phyloP scores from a whole-genome alignment of 1,140 invertebrate genomes.

The Cotesia vestalis region DNA sequence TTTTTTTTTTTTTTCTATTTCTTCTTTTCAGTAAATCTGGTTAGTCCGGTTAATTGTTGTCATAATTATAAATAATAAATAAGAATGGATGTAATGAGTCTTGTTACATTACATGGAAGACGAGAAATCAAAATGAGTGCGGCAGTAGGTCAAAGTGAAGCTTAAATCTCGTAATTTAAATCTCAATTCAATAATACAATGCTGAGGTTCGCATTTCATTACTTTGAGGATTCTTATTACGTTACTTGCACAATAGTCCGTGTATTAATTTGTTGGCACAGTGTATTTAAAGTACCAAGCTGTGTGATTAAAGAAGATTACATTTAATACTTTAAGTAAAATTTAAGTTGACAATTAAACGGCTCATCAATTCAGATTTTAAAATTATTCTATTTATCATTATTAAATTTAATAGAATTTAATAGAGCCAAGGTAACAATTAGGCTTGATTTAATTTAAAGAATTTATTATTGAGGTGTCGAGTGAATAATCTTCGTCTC shows the following conservation, averaged over 20 bases:
- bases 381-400: neutral
- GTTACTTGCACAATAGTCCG: slow-evolving; percentile 36
- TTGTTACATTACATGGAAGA: slow-evolving; percentile 3
- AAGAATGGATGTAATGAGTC: too few relatives aligned
- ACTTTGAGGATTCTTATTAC: slow-evolving; percentile 35
- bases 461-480: slow-evolving; percentile 36
- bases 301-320: neutral
- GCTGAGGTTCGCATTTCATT: slow-evolving; percentile 38
- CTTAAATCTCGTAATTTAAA: slow-evolving; percentile 32
- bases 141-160: slow-evolving; percentile 38
- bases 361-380: neutral
- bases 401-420: neutral
- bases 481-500: slow-evolving; percentile 37
- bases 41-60: neutral
- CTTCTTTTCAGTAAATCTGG: neutral
- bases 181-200: slow-evolving; percentile 37
- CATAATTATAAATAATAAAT: neutral
- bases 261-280: slow-evolving; percentile 19
- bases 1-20: neutral
- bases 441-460: slow-evolving; percentile 16
- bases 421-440: slow-evolving; percentile 1
- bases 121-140: slow-evolving; percentile 13
- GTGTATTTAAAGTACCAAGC: neutral
- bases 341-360: neutral
- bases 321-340: neutral